A percentile compares a stretch with the other conserved stretches of the same genome.
Evolutionary conservation across 2,888 invertebrate genomes (phyloP).

Genomic region (Epirrita christyi): DNA sequence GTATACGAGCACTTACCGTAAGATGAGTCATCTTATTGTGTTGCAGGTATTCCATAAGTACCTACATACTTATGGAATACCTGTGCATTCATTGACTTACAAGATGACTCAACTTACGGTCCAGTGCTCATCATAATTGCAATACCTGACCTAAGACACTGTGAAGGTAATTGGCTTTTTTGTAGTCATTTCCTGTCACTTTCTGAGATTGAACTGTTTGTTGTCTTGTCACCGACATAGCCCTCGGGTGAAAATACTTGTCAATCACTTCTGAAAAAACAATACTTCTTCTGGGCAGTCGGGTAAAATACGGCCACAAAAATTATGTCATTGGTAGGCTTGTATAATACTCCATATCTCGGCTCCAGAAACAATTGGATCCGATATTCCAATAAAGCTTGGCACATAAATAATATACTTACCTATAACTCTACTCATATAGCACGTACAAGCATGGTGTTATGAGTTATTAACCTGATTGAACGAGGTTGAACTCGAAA

Average conservation of each 20-base stretch:
- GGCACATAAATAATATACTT: neutral
- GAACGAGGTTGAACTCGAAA: slow-evolving; percentile 54
- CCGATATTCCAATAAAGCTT: neutral
- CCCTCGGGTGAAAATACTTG: too few relatives aligned
- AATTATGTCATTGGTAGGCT: neutral
- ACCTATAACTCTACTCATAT: neutral
- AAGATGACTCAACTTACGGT: slow-evolving; percentile 26
- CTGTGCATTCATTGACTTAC: slow-evolving; percentile 10
- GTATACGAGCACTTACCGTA: too few relatives aligned
- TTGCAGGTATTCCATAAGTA: too few relatives aligned
- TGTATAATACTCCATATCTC: neutral
- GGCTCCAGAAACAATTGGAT: neutral
- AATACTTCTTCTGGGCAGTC: too few relatives aligned
- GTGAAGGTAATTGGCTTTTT: slow-evolving; percentile 13
- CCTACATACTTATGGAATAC: neutral
- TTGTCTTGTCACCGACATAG: neutral
- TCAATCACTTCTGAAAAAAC: neutral
- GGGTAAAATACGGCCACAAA: neutral
- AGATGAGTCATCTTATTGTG: too few relatives aligned
- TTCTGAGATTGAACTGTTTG: neutral
- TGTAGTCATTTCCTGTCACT: slow-evolving; percentile 10
- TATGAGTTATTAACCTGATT: slow-evolving; percentile 49
- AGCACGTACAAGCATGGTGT: slow-evolving; percentile 6
- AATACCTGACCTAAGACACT: slow-evolving; percentile 24
- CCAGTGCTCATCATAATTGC: slow-evolving; percentile 20